phyloP scores from a whole-genome alignment of 1,140 invertebrate species.

The Caenorhabditis brenneri region DNA sequence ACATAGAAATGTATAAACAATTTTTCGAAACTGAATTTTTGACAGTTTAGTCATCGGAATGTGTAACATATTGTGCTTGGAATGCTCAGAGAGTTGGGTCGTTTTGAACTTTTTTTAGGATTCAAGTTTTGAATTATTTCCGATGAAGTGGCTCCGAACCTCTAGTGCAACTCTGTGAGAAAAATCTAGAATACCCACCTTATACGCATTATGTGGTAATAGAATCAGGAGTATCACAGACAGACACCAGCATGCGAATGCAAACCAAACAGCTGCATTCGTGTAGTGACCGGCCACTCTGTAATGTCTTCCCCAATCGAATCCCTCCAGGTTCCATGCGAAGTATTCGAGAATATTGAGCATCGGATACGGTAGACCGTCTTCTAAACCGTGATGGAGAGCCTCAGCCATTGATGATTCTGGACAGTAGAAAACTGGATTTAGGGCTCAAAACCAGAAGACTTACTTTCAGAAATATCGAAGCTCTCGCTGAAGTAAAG shows the following conservation, averaged over 20 bases:
- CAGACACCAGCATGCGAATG: constrained; percentile 23
- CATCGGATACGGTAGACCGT: constrained; percentile 90
- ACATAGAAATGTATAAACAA: too few relatives aligned
- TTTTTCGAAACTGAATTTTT: too few relatives aligned
- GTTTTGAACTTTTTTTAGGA: too few relatives aligned
- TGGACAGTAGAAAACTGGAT: background rate
- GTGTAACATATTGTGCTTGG: too few relatives aligned
- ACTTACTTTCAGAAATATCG: constrained; percentile 54
- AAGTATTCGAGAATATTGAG: constrained; percentile 95
- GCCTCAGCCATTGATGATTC: constrained; percentile 66
- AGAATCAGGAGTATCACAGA: background rate
- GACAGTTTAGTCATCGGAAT: too few relatives aligned
- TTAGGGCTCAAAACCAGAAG: too few relatives aligned
- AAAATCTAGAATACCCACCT: constrained; percentile 2
- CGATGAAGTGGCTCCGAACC: too few relatives aligned
- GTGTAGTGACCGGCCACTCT: constrained; percentile 92
- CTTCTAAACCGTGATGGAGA: constrained; percentile 59
- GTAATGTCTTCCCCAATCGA: constrained; percentile 93
- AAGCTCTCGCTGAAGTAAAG: constrained; percentile 55
- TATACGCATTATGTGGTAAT: constrained; percentile 36
- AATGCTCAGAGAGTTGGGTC: too few relatives aligned
- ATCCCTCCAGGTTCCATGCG: constrained; percentile 89
- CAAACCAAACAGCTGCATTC: constrained; percentile 78
- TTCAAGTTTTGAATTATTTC: too few relatives aligned
- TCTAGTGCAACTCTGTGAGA: too few relatives aligned